phyloP scores from a whole-genome alignment of 2,113 vertebrate genomes.

The Aegotheles bennettii region DNA sequence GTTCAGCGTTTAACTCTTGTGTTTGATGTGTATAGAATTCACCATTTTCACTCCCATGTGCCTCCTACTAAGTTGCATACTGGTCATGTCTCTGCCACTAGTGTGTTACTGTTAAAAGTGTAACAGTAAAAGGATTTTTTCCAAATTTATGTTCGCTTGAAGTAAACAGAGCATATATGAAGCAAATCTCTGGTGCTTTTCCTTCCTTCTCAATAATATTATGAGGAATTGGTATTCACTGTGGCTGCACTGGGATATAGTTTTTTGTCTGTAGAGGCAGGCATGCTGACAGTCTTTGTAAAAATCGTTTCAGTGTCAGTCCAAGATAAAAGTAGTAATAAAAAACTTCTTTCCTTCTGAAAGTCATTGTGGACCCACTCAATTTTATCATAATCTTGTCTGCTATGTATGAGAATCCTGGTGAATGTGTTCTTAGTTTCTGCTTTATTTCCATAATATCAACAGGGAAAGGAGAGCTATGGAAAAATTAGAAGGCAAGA shows the following conservation, averaged over 20 bases:
- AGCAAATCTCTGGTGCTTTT: not conserved
- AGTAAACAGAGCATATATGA: not conserved
- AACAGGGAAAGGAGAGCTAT: not conserved
- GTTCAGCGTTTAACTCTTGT: not conserved
- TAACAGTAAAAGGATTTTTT: not conserved
- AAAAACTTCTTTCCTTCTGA: not conserved
- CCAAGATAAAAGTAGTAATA: not conserved
- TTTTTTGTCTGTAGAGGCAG: not conserved
- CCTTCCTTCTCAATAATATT: not conserved
- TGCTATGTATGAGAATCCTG: not conserved
- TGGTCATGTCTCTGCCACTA: not conserved
- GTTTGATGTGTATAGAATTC: not conserved
- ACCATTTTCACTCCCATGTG: not conserved
- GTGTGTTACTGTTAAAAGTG: not conserved
- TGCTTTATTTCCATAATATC: not conserved
- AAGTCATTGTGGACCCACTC: not conserved
- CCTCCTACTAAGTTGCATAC: not conserved
- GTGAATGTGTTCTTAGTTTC: not conserved
- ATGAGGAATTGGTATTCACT: not conserved
- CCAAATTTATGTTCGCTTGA: not conserved
- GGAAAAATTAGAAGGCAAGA: not conserved
- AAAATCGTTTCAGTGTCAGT: not conserved
- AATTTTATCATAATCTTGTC: not conserved
- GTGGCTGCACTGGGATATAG: not conserved
- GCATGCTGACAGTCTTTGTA: not conserved